A percentile compares a stretch with the other conserved stretches of the same genome.
Evolutionary conservation across 1,140 invertebrate species (phyloP).

Genomic region (Neodiprion pinetum): DNA sequence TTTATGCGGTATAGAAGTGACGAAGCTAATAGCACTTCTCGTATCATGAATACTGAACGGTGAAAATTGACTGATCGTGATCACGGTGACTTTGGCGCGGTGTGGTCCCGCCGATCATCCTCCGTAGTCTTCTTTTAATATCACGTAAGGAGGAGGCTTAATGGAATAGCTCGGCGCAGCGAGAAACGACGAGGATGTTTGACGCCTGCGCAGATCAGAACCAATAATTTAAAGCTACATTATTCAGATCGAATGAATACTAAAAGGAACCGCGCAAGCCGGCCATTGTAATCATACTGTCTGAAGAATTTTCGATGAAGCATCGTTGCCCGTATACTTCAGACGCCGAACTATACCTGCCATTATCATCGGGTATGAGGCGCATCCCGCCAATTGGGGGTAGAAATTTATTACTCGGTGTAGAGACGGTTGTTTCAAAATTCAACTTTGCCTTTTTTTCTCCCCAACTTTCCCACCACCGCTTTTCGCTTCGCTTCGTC

Average conservation of each 20-base stretch:
- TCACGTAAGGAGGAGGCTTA: background rate
- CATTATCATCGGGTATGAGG: background rate
- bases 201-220: conserved; percentile 41
- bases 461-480: background rate
- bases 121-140: background rate
- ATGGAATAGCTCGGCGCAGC: background rate
- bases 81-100: background rate
- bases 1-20: conserved; percentile 7
- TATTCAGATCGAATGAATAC: conserved; percentile 49
- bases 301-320: conserved; percentile 41
- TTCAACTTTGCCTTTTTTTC: no score
- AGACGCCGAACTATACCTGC: background rate
- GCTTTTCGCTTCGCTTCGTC: background rate
- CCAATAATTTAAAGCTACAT: conserved; percentile 50
- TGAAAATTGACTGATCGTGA: background rate
- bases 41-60: background rate
- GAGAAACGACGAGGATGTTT: conserved; percentile 26
- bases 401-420: no score
- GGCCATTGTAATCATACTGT: conserved; percentile 43
- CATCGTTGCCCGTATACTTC: conserved; percentile 25
- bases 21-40: background rate
- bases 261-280: conserved; percentile 30
- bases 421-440: no score
- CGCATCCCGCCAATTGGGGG: no score
- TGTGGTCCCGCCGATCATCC: background rate